Evolutionary conservation across 2,888 invertebrate genomes (phyloP).

Genomic region (Papilio protenor): DNA sequence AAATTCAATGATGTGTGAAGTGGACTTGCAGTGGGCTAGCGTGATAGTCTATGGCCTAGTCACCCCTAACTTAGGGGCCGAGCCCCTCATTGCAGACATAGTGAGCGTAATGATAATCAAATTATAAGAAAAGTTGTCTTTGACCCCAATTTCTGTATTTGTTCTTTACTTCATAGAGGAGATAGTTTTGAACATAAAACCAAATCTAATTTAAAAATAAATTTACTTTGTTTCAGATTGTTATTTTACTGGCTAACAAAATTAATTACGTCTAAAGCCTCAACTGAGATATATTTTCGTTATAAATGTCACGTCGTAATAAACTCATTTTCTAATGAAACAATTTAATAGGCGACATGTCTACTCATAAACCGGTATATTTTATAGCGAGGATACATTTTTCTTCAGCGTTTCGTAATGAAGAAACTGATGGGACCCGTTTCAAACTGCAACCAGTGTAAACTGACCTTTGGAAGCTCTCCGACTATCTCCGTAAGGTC

Average conservation of each 20-base stretch:
- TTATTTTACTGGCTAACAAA: not conserved
- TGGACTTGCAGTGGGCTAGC: no score
- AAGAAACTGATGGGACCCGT: slow-evolving; percentile 53
- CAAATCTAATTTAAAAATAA: no score
- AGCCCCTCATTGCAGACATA: no score
- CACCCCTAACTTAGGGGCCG: no score
- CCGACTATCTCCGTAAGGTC: not conserved
- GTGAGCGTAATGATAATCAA: no score
- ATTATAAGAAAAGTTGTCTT: no score
- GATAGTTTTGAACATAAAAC: no score
- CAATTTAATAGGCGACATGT: slow-evolving; percentile 41
- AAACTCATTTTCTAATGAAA: slow-evolving; percentile 38
- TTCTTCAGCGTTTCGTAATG: slow-evolving; percentile 54
- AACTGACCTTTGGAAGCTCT: slow-evolving; percentile 22
- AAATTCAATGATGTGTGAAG: no score
- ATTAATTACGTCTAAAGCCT: not conserved
- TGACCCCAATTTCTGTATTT: no score
- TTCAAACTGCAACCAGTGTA: slow-evolving; percentile 45
- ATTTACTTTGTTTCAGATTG: not conserved
- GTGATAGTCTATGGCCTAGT: no score
- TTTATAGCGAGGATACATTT: slow-evolving; percentile 53
- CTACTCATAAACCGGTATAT: slow-evolving; percentile 44
- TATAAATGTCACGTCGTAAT: slow-evolving; percentile 39
- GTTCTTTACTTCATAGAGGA: no score
- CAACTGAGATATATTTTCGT: not conserved